A percentile compares a stretch with the other conserved stretches of the same genome.
Conservation (phyloP, 2,113 vertebrate species). For the Clarias gariepinus region DNA sequence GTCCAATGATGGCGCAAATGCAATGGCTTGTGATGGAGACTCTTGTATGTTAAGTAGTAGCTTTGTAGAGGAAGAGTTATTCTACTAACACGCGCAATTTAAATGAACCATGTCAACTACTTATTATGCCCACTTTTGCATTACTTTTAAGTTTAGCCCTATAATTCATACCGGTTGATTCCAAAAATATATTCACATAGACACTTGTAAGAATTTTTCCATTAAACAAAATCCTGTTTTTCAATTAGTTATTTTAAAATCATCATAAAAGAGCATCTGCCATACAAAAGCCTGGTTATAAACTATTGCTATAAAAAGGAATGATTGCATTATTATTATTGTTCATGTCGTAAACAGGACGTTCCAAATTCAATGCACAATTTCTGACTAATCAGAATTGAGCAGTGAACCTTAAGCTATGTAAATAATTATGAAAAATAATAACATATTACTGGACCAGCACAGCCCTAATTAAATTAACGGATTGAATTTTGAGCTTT, state of each 20-base stretch:
- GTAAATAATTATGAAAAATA: not conserved
- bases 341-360: not conserved
- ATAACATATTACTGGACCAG: not conserved
- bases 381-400: not conserved
- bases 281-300: not conserved
- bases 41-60: too few species aligned
- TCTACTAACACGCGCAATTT: too few species aligned
- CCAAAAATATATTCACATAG: too few species aligned
- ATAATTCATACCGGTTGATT: too few species aligned
- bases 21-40: too few species aligned
- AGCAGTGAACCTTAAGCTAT: not conserved
- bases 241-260: not conserved
- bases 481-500: not conserved
- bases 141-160: too few species aligned
- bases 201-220: not conserved
- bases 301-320: not conserved
- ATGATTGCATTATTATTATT: not conserved
- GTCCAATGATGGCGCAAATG: too few species aligned
- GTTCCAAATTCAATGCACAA: not conserved
- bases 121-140: too few species aligned
- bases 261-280: not conserved
- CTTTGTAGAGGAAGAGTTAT: too few species aligned
- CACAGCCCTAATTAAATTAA: not conserved
- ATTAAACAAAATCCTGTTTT: not conserved
- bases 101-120: too few species aligned